phyloP scores from a whole-genome alignment of 92 coral and sea anemone species.

The Porites cylindrica region DNA sequence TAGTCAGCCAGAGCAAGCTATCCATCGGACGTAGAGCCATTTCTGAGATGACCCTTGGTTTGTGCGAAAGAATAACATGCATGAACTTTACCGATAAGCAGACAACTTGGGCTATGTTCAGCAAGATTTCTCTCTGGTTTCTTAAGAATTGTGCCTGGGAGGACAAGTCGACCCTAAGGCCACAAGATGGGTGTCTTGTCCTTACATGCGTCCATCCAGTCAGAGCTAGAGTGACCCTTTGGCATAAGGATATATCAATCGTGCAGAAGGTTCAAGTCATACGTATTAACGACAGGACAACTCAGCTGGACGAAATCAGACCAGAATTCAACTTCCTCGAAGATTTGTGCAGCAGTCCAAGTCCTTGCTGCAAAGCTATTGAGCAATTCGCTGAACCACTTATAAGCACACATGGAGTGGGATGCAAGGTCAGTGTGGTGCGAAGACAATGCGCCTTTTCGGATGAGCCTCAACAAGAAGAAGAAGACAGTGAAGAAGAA shows the following conservation, averaged over 20 bases:
- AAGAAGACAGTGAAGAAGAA: too few relatives aligned
- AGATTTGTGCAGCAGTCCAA: background rate
- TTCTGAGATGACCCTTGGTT: background rate
- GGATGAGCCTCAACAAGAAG: background rate
- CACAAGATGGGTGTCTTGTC: background rate
- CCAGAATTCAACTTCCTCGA: background rate
- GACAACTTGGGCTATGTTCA: background rate
- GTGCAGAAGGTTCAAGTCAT: background rate
- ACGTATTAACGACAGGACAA: background rate
- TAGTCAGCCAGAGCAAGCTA: too few relatives aligned
- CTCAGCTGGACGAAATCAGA: background rate
- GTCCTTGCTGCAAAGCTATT: background rate
- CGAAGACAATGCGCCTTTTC: background rate
- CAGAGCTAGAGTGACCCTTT: background rate
- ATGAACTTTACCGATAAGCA: conserved; percentile 16
- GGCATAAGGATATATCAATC: background rate
- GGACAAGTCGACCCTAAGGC: background rate
- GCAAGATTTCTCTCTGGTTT: background rate
- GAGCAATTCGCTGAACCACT: background rate
- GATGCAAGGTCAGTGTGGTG: background rate
- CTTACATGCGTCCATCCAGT: background rate
- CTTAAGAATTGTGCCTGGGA: background rate
- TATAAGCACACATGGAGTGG: background rate
- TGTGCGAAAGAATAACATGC: background rate
- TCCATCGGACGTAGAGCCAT: background rate